phyloP scores from a whole-genome alignment of 2,888 invertebrate species.

The Diloba caeruleocephala region DNA sequence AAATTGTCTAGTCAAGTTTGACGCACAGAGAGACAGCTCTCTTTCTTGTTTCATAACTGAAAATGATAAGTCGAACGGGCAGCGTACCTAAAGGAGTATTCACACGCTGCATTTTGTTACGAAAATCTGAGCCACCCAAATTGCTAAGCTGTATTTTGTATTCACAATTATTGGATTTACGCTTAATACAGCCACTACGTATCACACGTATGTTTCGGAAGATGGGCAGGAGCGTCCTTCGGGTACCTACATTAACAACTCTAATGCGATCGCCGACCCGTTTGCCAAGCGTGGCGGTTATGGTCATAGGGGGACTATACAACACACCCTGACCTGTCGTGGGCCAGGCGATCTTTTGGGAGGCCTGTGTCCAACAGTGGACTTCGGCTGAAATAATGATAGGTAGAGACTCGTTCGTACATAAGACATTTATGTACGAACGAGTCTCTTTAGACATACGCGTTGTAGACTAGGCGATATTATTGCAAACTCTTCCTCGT shows the following conservation, averaged over 20 bases:
- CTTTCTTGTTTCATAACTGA: slow-evolving; percentile 42
- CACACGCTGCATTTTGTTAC: slow-evolving; percentile 19
- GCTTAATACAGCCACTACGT: slow-evolving; percentile 36
- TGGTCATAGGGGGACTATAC: too few species aligned
- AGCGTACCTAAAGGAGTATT: slow-evolving; percentile 23
- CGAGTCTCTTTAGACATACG: slow-evolving; percentile 30
- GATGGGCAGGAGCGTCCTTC: too few species aligned
- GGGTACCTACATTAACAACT: too few species aligned
- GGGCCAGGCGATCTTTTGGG: too few species aligned
- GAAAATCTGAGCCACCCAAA: slow-evolving; percentile 32
- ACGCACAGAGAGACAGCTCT: slow-evolving; percentile 29
- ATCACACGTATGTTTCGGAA: too few species aligned
- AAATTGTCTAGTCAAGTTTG: slow-evolving; percentile 43
- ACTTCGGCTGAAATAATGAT: too few species aligned
- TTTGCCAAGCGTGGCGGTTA: too few species aligned
- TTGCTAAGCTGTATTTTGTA: slow-evolving; percentile 37
- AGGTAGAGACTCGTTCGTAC: too few species aligned
- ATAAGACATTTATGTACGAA: slow-evolving; percentile 31
- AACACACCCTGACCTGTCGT: too few species aligned
- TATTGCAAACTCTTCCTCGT: slow-evolving; percentile 43
- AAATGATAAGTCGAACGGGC: slow-evolving; percentile 35
- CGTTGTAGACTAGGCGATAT: slow-evolving; percentile 32
- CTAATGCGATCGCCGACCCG: too few species aligned
- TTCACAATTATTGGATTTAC: slow-evolving; percentile 48
- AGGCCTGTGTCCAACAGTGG: too few species aligned